These are phyloP conservation scores for Metopia argyrocephala DNA, from an alignment of 2,888 invertebrate genomes.

Conservation along the genomic window DNA sequence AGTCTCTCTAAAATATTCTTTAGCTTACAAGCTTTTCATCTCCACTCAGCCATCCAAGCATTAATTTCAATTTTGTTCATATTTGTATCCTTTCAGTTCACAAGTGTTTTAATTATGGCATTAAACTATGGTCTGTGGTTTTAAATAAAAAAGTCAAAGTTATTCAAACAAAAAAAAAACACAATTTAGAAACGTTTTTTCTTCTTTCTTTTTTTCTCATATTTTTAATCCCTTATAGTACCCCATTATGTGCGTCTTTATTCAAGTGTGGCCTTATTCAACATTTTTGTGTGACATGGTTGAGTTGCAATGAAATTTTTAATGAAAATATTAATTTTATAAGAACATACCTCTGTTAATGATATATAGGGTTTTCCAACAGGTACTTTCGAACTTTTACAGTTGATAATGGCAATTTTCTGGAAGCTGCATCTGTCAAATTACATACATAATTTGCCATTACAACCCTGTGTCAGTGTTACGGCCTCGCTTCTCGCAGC, in stretches of 20 bases:
- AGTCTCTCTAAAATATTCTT: neutral
- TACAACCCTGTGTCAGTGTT: too few species aligned
- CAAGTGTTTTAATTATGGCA: constrained; percentile 63
- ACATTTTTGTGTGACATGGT: too few species aligned
- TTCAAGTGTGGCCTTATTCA: neutral
- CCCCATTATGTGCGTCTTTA: neutral
- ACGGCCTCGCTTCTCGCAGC: too few species aligned
- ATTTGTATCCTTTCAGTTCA: constrained; percentile 49
- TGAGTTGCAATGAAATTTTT: too few species aligned
- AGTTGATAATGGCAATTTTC: too few species aligned
- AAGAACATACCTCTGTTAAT: too few species aligned
- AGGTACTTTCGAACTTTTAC: too few species aligned
- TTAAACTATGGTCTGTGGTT: constrained; percentile 60
- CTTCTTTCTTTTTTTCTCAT: constrained; percentile 20
- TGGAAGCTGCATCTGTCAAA: too few species aligned
- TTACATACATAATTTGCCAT: too few species aligned
- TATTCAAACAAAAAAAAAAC: constrained; percentile 32
- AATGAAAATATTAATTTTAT: too few species aligned
- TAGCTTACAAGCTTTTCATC: constrained; percentile 3
- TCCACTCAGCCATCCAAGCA: constrained; percentile 15
- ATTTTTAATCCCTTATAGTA: constrained; percentile 25
- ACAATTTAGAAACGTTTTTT: neutral
- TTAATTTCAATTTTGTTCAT: constrained; percentile 29
- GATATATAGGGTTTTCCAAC: too few species aligned
- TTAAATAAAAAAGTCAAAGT: constrained; percentile 54